These are phyloP conservation scores for Melanotaenia maccullochi DNA, from an alignment of 2,797 vertebrate species.

Conservation along the genomic window DNA sequence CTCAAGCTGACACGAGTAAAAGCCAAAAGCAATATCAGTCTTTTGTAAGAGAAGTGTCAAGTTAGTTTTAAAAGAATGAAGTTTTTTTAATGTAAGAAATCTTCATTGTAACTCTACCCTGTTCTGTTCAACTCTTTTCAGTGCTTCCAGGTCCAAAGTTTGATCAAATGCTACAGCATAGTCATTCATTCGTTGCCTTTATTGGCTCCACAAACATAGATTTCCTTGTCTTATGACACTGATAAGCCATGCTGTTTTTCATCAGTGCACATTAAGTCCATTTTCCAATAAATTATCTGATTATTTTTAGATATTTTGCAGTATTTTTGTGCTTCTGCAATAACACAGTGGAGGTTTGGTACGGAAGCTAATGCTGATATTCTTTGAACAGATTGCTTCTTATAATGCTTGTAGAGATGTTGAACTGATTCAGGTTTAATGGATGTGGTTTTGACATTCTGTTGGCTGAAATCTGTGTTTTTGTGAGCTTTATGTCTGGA, in stretches of 20 bases:
- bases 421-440: slow-evolving; percentile 48
- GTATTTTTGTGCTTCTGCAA: slow-evolving; percentile 53
- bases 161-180: slow-evolving; percentile 23
- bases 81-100: neutral
- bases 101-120: neutral
- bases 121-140: neutral
- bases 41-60: neutral
- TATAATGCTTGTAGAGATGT: slow-evolving; percentile 53
- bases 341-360: slow-evolving; percentile 54
- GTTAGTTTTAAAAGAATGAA: neutral
- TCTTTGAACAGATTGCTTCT: slow-evolving; percentile 56
- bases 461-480: slow-evolving; percentile 65
- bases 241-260: slow-evolving; percentile 42
- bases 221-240: slow-evolving; percentile 30
- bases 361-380: slow-evolving; percentile 38
- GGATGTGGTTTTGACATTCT: slow-evolving; percentile 72
- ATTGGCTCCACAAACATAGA: slow-evolving; percentile 1
- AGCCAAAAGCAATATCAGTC: slow-evolving; percentile 32
- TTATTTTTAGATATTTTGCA: slow-evolving; percentile 33
- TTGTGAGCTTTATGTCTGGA: slow-evolving; percentile 55
- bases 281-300: slow-evolving; percentile 25
- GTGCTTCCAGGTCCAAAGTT: slow-evolving; percentile 35
- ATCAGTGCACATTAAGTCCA: slow-evolving; percentile 21
- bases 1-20: neutral
- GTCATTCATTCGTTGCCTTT: neutral